Conservation (phyloP, 2,888 invertebrate genomes). For the Nomada lathburiana region DNA sequence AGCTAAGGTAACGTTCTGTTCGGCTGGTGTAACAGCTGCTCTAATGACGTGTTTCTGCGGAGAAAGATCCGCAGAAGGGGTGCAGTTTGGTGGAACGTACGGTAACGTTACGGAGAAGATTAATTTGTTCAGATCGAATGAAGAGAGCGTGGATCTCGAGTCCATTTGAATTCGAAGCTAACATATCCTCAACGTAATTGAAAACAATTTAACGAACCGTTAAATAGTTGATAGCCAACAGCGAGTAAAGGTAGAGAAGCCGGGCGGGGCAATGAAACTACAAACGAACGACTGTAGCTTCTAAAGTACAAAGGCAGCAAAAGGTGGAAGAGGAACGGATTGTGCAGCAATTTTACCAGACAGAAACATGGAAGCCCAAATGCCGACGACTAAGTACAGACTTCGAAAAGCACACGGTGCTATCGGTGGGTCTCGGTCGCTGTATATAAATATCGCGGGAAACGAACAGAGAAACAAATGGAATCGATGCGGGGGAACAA, state of each 20-base stretch:
- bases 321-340: neutral
- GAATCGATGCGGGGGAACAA: conserved; percentile 2
- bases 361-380: conserved; percentile 63
- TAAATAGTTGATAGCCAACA: too few relatives aligned
- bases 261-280: neutral
- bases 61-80: too few relatives aligned
- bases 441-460: conserved; percentile 79
- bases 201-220: too few relatives aligned
- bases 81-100: neutral
- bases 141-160: neutral
- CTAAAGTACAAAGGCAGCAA: neutral
- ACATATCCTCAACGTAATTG: too few relatives aligned
- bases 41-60: conserved; percentile 19
- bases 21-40: conserved; percentile 36
- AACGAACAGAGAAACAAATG: conserved; percentile 10
- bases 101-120: neutral
- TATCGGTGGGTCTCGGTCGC: conserved; percentile 69
- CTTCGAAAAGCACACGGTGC: conserved; percentile 54
- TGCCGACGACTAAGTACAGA: conserved; percentile 56
- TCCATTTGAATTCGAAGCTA: neutral
- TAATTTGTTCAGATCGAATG: neutral
- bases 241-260: neutral
- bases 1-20: neutral
- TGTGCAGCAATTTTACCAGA: conserved; percentile 17
- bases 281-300: too few relatives aligned